These are phyloP conservation scores for Watsonalla binaria DNA, from an alignment of 2,888 invertebrate genomes.

Conservation along the genomic window DNA sequence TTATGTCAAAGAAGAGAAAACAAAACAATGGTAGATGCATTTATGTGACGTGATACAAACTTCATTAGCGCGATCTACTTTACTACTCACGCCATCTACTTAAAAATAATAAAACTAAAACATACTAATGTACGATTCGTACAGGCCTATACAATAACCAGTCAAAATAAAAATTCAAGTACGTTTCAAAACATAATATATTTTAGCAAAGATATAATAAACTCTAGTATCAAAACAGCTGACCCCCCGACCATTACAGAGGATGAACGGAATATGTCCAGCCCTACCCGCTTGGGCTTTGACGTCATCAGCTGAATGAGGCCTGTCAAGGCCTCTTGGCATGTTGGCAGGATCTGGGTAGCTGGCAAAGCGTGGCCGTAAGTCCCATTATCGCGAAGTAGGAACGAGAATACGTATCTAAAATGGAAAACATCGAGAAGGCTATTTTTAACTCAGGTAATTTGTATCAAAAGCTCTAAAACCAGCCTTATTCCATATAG, in stretches of 20 bases:
- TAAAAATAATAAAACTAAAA: no score
- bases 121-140: no score
- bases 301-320: conserved; percentile 67
- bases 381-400: conserved; percentile 81
- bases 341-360: conserved; percentile 79
- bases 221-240: neutral
- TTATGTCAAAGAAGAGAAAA: no score
- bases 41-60: no score
- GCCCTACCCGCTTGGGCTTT: conserved; percentile 27
- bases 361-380: conserved; percentile 84
- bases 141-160: conserved; percentile 3
- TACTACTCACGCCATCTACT: no score
- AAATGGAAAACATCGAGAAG: conserved; percentile 4
- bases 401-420: conserved; percentile 53
- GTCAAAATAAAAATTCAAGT: neutral
- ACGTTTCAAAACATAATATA: neutral
- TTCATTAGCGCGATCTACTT: no score
- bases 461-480: no score
- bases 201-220: conserved; percentile 1
- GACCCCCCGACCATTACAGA: neutral
- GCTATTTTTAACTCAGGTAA: no score
- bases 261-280: conserved; percentile 20
- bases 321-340: conserved; percentile 78
- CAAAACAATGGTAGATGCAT: no score
- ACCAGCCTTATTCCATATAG: no score